Conservation (phyloP, 2,888 invertebrate species). For the Aphidoletes aphidimyza region DNA sequence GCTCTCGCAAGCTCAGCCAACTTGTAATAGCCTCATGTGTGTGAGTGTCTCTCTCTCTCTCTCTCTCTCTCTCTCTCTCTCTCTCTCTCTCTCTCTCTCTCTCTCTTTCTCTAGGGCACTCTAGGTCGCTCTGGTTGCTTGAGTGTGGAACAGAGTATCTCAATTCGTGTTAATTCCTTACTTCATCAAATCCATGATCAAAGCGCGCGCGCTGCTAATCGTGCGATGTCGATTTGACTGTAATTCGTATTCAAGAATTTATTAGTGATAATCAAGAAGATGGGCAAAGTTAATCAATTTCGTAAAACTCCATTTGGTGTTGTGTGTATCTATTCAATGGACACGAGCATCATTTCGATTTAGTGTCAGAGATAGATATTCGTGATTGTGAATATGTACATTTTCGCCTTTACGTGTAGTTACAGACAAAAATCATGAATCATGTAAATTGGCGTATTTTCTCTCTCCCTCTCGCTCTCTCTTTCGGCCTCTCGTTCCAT, state of each 20-base stretch:
- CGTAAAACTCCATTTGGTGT: slow-evolving; percentile 3
- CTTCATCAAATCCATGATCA: slow-evolving; percentile 41
- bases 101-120: too few species aligned
- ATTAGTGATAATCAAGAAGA: slow-evolving; percentile 35
- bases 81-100: neutral
- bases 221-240: slow-evolving; percentile 23
- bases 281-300: slow-evolving; percentile 44
- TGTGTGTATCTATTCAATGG: neutral
- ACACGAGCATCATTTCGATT: slow-evolving; percentile 26
- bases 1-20: too few species aligned
- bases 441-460: neutral
- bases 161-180: slow-evolving; percentile 37
- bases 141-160: neutral
- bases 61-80: neutral
- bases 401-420: too few species aligned
- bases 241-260: slow-evolving; percentile 47
- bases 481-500: neutral
- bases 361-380: slow-evolving; percentile 3
- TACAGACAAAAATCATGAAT: too few species aligned
- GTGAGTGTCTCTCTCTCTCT: neutral
- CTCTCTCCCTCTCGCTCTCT: neutral
- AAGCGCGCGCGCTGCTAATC: slow-evolving; percentile 24
- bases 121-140: too few species aligned
- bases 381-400: neutral
- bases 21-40: neutral